A percentile compares a stretch with the other conserved stretches of the same genome.
phyloP scores from a whole-genome alignment of 2,113 vertebrate genomes.

The Cyprinodon variegatus region DNA sequence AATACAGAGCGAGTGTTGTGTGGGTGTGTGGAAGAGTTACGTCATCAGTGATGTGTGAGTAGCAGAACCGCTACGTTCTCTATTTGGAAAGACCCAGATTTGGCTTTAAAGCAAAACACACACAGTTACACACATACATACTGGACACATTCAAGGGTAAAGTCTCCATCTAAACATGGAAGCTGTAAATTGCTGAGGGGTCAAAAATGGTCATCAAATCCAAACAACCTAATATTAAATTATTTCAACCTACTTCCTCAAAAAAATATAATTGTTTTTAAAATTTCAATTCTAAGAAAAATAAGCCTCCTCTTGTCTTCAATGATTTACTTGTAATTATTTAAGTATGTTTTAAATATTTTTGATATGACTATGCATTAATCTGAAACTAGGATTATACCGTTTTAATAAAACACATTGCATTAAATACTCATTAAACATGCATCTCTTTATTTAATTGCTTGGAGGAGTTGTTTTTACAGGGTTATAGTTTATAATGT shows the following conservation, averaged over 20 bases:
- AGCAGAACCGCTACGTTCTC: conserved; percentile 61
- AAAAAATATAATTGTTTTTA: conserved; percentile 14
- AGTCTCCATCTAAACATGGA: conserved; percentile 62
- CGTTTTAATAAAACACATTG: too few relatives aligned
- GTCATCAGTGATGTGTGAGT: conserved; percentile 74
- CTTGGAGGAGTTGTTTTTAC: too few relatives aligned
- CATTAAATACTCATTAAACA: too few relatives aligned
- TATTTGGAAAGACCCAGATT: conserved; percentile 55
- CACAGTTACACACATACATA: conserved; percentile 17
- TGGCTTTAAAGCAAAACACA: conserved; percentile 37
- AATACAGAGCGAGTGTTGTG: conserved; percentile 61
- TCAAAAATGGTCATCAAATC: conserved; percentile 40
- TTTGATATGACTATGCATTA: too few relatives aligned
- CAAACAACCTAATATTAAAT: conserved; percentile 33
- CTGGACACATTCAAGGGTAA: conserved; percentile 57
- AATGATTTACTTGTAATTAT: background rate
- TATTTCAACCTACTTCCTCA: conserved; percentile 24
- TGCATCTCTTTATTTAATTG: too few relatives aligned
- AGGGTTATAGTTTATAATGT: too few relatives aligned
- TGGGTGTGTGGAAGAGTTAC: conserved; percentile 73
- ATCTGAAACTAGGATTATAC: too few relatives aligned
- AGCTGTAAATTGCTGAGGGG: conserved; percentile 31
- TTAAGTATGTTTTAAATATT: background rate
- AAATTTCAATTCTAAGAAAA: background rate
- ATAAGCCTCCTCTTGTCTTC: conserved; percentile 21